phyloP scores from a whole-genome alignment of 2,888 invertebrate genomes.

The Plutella xylostella region DNA sequence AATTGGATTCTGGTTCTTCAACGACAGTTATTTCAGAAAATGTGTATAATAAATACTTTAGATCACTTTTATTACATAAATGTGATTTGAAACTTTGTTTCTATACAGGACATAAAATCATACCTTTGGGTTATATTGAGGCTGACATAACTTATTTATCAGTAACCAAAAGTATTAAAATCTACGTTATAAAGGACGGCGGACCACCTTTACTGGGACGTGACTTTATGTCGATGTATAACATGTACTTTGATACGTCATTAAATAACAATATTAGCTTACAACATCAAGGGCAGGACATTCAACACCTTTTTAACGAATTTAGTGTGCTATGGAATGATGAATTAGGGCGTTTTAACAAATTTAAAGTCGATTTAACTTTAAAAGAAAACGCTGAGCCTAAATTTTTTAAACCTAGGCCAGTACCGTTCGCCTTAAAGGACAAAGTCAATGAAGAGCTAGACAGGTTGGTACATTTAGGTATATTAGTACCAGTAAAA shows the following conservation, averaged over 20 bases:
- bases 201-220: slow-evolving; percentile 16
- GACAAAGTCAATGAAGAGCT: slow-evolving; percentile 19
- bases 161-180: slow-evolving; percentile 9
- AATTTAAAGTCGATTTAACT: slow-evolving; percentile 15
- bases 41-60: neutral
- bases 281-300: neutral
- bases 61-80: neutral
- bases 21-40: neutral
- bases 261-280: neutral
- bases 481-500: neutral
- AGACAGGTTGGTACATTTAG: neutral
- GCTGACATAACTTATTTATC: slow-evolving; percentile 9
- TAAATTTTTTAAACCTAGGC: slow-evolving; percentile 21
- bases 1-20: neutral
- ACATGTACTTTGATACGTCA: slow-evolving; percentile 2
- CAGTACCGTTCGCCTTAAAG: slow-evolving; percentile 23
- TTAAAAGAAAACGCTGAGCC: slow-evolving; percentile 15
- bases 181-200: slow-evolving; percentile 19
- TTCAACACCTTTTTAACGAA: slow-evolving; percentile 4
- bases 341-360: slow-evolving; percentile 17
- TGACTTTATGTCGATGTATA: slow-evolving; percentile 17
- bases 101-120: slow-evolving; percentile 21
- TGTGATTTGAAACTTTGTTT: slow-evolving; percentile 19
- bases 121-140: slow-evolving; percentile 16
- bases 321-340: slow-evolving; percentile 15